phyloP scores from a whole-genome alignment of 2,113 vertebrate genomes.

The Corynorhinus townsendii region DNA sequence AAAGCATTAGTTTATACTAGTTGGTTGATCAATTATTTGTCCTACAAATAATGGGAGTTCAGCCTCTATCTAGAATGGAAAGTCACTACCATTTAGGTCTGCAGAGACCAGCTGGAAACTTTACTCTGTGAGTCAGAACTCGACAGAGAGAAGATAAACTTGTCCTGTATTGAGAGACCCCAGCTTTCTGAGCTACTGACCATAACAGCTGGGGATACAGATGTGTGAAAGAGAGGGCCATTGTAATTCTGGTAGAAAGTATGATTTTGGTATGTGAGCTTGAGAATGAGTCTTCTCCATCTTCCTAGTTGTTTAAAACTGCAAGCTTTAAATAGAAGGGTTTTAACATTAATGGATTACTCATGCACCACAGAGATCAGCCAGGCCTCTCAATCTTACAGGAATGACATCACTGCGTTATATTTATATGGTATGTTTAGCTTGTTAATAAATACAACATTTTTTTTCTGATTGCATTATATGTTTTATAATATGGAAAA shows the following conservation, averaged over 20 bases:
- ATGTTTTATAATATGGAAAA: slow-evolving; percentile 33
- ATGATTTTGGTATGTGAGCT: background rate
- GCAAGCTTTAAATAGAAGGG: background rate
- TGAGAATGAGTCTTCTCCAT: background rate
- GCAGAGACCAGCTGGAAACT: background rate
- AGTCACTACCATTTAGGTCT: background rate
- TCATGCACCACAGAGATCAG: background rate
- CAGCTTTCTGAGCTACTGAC: background rate
- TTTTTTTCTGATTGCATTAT: background rate
- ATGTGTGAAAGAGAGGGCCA: background rate
- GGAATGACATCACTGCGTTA: background rate
- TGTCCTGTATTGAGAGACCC: background rate
- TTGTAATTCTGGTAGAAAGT: background rate
- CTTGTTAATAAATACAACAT: background rate
- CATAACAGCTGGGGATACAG: background rate
- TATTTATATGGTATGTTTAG: background rate
- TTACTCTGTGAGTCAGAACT: background rate
- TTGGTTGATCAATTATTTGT: background rate
- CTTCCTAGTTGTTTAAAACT: slow-evolving; percentile 35
- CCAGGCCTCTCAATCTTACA: background rate
- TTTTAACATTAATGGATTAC: background rate
- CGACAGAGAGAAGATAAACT: background rate
- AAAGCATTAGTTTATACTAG: slow-evolving; percentile 9
- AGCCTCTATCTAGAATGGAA: background rate
- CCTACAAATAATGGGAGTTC: background rate